Evolutionary conservation across 2,888 invertebrate species (phyloP).

Genomic region (Trilocha varians): DNA sequence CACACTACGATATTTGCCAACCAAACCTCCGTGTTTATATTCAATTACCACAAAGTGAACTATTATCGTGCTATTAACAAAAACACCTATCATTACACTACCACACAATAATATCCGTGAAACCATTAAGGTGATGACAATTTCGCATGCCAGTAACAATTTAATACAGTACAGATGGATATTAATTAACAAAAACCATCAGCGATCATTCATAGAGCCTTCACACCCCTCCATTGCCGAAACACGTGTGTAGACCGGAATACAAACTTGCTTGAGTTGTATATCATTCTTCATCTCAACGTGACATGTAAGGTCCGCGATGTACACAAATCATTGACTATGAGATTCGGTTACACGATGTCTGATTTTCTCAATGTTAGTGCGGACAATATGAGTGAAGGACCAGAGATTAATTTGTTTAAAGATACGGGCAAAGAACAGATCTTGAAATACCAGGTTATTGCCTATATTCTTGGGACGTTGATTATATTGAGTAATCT

Average conservation of each 20-base stretch:
- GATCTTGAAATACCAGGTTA: constrained; percentile 61
- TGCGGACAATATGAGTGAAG: constrained; percentile 34
- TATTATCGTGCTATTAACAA: too few species aligned
- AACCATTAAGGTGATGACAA: too few species aligned
- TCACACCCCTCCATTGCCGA: background rate
- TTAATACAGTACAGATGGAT: too few species aligned
- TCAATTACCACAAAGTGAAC: too few species aligned
- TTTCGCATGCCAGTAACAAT: too few species aligned
- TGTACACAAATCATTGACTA: constrained; percentile 3
- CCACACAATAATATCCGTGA: too few species aligned
- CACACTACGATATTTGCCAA: too few species aligned
- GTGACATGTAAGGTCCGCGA: constrained; percentile 32
- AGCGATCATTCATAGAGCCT: too few species aligned
- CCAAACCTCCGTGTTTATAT: too few species aligned
- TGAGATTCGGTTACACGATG: constrained; percentile 8
- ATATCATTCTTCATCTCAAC: constrained; percentile 37
- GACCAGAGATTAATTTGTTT: constrained; percentile 39
- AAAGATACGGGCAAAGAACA: constrained; percentile 46
- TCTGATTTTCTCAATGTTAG: constrained; percentile 13
- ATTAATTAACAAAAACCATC: too few species aligned
- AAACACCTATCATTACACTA: too few species aligned
- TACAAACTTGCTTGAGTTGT: constrained; percentile 38
- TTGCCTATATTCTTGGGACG: constrained; percentile 70
- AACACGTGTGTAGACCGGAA: constrained; percentile 19
- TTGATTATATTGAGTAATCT: constrained; percentile 74